Base-by-base conservation (phyloP, 2,888 invertebrate genomes). In the Lepidonotus clava region DNA sequence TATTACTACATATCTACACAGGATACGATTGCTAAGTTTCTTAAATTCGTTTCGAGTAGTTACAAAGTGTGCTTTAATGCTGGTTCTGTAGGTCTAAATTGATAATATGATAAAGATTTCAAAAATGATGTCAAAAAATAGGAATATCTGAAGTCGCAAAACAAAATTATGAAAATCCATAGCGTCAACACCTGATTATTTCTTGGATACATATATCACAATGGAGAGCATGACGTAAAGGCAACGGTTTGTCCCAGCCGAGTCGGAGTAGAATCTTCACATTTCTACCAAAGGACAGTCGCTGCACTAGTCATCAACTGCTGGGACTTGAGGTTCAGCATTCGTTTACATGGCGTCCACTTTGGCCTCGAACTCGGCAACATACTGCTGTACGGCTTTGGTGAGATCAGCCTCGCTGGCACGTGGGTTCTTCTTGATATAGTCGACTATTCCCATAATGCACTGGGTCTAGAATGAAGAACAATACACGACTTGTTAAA, bases 371-470 rank as follows among this genome's bases (percentile, higher is more conserved):
- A 89, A 89, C 0, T 46, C 61, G 21, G 53, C 84, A 6, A 89
- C 77, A n/a, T 86, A 56, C 40, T 87, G 87, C 18, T 40, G 36
- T 18, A 89, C 84, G 34, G 86, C 89, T 46, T 66, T 83, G 4
- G 87, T 61, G 8, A 89, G 85, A 71, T 89, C 80, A 14, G 41
- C 76, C 67, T 89, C 87, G 24, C 86, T 71, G 18, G 89, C 87
- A 28, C 56, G 88, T 18, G 89, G 89, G 77, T 89, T 71, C 36
- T 85, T 85, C 87, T 89, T 87, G 46, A 89, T 88, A 61, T 80
- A 89, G 24, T 84, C 87, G 0, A 87, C 87, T 67, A 89, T 87
- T 14, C 85, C 87, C 56, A 41, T 83, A 24, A 88, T 86, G 56
- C 88, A 88, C 56, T 88, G 80, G 36, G 56, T 83, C 88, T 88